Base-by-base conservation (phyloP, 1,140 invertebrate genomes). In the Coelopa frigida region DNA sequence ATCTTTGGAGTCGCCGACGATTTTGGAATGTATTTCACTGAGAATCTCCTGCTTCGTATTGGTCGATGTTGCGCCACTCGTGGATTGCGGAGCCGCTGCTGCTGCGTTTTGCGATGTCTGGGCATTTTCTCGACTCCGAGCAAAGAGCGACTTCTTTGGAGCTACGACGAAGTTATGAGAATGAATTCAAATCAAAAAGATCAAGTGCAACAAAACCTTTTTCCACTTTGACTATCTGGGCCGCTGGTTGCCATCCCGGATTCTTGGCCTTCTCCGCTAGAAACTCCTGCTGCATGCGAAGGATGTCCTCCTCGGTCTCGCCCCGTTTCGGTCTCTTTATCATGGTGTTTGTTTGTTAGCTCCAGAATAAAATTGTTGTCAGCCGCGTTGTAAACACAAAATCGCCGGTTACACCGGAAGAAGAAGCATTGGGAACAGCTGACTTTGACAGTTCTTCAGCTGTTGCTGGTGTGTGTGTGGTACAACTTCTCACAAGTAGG, bases 261-360 rank as follows among this genome's bases (percentile, higher is more conserved):
- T 74, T 71, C 29, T 70, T 72, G 11, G 54, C 54, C 47, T 75
- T 75, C 53, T 77, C 70, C 18, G 70, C 58, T 3, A 80, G 54
- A 55, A 82, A 87, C 41, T 82, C 78, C 49, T 81, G 75, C 57
- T 85, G 83, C 75, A 83, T 78, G 31, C 72, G 75, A 14, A 85
- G 71, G 32, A 87, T 71, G 54, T 85, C 81, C 17, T 83, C 77
- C 52, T 85, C 83, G 22, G 62, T 74, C 55, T 85, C 83, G 4
- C 70, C 72, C 2, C 74, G 74, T 52, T 78, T 81, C 1, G 82
- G 81, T 54, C 82, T 72, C 48, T 70, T 68, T 51, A 77, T 70
- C 78, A 80, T 80, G 59, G 51, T 73, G 11, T 23, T 11, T 31
- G 17, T 59, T 52, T 73, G 11, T 23, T 11, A 35, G 17, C n/a